Base-by-base conservation (phyloP, 2,888 invertebrate species). In the Eueremaeus valkanovi region DNA sequence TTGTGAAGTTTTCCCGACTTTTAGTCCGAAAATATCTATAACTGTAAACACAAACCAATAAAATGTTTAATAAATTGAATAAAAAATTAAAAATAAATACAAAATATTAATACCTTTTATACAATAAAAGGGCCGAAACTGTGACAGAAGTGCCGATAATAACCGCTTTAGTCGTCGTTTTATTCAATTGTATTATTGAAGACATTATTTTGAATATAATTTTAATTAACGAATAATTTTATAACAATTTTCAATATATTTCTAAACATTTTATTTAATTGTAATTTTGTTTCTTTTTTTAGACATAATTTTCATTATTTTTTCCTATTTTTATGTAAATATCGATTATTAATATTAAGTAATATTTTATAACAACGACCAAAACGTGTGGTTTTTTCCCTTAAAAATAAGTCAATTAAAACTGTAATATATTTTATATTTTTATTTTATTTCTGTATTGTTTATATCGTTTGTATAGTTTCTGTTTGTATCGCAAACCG, bases 71-170 rank as follows among this genome's bases (percentile, higher is more conserved):
- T n/a, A 3, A 55, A 8, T 18, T 8, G 21, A 11, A 8, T 45
- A 13, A 45, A 45, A 3, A 16, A 45, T 18, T 45, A 18, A 45
- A 45, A 45, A 8, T 11, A 36, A 36, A 8, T 36, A 5, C 3
- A 55, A 3, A 55, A n/a, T n/a, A n/a, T n/a, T n/a, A n/a, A 24
- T 21, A 63, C 63, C 63, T 63, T n/a, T 63, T 63, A n/a, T 63
- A 63, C 18, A 63, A 33, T 16, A 63, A 18, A 63, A 63, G 1
- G 16, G 18, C 63, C 33, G 63, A 63, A 31, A 63, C 33, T 31
- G 63, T 63, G 18, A 63, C 63, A 1, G 63, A 63, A 63, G 63
- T 63, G 63, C 63, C 63, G 31, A 63, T 63, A 18, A 63, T 31
- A 3, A 63, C 5, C 18, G 33, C 63, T 63, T 63, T 63, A n/a